Evolutionary conservation across 2,113 vertebrate species (phyloP).

Genomic region (Columba janthina): DNA sequence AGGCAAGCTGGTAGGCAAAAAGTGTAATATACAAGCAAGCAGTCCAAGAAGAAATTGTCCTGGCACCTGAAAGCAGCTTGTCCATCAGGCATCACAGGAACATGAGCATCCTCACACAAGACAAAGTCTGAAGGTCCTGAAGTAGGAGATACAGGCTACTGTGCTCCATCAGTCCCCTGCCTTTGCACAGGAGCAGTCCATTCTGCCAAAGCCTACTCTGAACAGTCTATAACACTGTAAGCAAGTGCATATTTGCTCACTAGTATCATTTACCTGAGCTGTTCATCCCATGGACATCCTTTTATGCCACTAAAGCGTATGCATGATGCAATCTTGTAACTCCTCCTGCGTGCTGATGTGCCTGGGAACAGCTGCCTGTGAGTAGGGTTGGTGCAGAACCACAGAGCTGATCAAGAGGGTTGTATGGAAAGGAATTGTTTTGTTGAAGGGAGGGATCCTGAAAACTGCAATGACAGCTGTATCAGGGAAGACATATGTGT

Average conservation of each 20-base stretch:
- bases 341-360: background rate
- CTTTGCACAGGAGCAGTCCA: background rate
- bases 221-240: background rate
- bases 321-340: accelerated
- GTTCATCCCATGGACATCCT: background rate
- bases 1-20: background rate
- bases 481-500: accelerated
- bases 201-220: background rate
- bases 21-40: background rate
- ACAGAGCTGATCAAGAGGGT: accelerated
- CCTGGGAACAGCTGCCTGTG: background rate
- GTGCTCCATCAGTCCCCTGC: background rate
- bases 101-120: background rate
- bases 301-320: accelerated
- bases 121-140: background rate
- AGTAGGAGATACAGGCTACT: background rate
- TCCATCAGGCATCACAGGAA: background rate
- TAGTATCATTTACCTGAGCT: background rate
- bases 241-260: background rate
- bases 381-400: background rate
- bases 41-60: background rate
- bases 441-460: background rate
- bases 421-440: background rate
- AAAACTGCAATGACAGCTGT: background rate
- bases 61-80: background rate